phyloP scores from a whole-genome alignment of 1,140 invertebrate genomes.

The Caenorhabditis latens region DNA sequence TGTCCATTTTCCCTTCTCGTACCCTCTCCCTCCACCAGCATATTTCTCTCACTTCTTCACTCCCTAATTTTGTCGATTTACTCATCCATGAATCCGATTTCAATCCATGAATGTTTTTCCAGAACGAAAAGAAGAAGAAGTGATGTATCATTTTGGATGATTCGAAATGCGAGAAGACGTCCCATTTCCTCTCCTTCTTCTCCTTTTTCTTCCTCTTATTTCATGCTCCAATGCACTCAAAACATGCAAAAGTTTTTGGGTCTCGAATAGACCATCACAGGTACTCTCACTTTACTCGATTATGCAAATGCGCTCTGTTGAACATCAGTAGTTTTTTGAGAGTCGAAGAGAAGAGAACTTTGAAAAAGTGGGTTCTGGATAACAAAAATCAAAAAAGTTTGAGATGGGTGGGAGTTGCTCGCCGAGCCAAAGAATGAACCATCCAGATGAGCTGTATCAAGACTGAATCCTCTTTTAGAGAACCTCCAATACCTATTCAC shows the following conservation, averaged over 20 bases:
- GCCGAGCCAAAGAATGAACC: not conserved
- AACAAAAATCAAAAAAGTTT: not conserved
- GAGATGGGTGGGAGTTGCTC: not conserved
- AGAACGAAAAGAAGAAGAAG: not conserved
- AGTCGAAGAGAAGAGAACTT: not conserved
- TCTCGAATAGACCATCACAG: constrained; percentile 30
- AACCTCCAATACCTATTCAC: not conserved
- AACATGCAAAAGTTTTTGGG: constrained; percentile 46
- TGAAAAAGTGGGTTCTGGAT: not conserved
- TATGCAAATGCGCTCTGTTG: constrained; percentile 9
- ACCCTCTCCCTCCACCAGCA: not conserved
- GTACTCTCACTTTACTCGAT: not conserved
- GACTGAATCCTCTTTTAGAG: not conserved
- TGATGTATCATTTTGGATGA: constrained; percentile 47
- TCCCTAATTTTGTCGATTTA: not conserved
- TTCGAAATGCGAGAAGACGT: constrained; percentile 38
- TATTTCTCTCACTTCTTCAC: not conserved
- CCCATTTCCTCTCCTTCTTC: not conserved
- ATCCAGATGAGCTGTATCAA: not conserved
- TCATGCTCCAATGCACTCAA: constrained; percentile 27
- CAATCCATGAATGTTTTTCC: too few relatives aligned
- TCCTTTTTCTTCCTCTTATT: constrained; percentile 3
- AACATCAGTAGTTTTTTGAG: not conserved
- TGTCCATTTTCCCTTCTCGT: too few relatives aligned
- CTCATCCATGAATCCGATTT: constrained; percentile 37